phyloP scores from a whole-genome alignment of 1,140 invertebrate species.

The Belonocnema kinseyi region DNA sequence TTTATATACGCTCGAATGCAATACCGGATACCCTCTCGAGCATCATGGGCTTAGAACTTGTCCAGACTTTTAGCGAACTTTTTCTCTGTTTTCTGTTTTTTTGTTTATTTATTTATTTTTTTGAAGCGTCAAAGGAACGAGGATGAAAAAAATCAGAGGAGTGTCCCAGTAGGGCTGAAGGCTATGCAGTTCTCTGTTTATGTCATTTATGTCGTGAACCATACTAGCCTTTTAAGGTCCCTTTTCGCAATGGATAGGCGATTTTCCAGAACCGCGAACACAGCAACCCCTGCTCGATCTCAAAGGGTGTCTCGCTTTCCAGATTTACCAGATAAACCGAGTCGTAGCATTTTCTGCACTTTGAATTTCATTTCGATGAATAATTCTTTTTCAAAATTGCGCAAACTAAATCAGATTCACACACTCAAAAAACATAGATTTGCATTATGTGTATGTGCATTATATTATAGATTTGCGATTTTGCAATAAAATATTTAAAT shows the following conservation, averaged over 20 bases:
- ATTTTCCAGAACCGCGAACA: constrained; percentile 24
- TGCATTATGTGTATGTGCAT: no score
- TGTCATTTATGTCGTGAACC: constrained; percentile 1
- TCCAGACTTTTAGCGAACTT: background rate
- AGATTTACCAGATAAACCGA: constrained; percentile 23
- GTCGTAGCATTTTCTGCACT: background rate
- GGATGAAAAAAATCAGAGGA: background rate
- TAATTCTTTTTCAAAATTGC: no score
- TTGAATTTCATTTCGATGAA: background rate
- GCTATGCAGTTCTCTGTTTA: constrained; percentile 5
- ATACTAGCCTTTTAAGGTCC: background rate
- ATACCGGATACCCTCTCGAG: no score
- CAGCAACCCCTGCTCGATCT: constrained; percentile 12
- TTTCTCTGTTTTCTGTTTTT: background rate
- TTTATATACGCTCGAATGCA: constrained; percentile 15
- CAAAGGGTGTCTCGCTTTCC: constrained; percentile 20
- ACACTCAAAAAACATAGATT: no score
- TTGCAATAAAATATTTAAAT: no score
- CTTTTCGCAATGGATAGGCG: constrained; percentile 13
- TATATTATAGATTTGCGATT: no score
- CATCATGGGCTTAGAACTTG: constrained; percentile 21
- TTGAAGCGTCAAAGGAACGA: background rate
- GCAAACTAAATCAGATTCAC: no score
- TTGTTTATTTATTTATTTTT: background rate
- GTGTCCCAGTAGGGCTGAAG: background rate